These are phyloP conservation scores for Coluber constrictor DNA, from an alignment of 2,797 vertebrate species.

Conservation along the genomic window DNA sequence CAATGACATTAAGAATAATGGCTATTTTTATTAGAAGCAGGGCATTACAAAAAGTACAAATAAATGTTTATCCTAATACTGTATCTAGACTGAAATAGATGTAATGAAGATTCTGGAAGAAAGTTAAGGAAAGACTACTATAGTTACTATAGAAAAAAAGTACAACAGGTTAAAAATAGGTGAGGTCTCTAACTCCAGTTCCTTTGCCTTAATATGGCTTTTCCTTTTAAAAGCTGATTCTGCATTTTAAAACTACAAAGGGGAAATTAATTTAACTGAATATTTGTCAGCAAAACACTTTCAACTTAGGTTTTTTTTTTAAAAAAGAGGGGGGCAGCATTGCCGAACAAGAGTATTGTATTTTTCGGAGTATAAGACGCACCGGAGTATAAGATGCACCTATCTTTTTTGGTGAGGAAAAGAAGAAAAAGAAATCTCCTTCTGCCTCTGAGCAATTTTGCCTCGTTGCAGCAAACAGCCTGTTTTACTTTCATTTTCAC, in stretches of 20 bases:
- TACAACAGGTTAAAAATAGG: background rate
- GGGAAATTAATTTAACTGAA: background rate
- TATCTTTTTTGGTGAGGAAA: too few species aligned
- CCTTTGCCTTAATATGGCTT: background rate
- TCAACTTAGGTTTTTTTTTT: background rate
- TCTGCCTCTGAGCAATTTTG: too few species aligned
- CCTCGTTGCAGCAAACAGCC: too few species aligned
- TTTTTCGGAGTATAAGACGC: too few species aligned
- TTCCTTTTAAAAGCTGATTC: background rate
- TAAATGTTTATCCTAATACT: background rate
- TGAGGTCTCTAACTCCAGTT: background rate
- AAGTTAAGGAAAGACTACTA: background rate
- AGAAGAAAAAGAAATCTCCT: too few species aligned
- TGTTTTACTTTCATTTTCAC: too few species aligned
- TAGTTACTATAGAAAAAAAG: background rate
- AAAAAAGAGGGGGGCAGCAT: background rate
- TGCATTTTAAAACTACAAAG: background rate
- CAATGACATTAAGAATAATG: background rate
- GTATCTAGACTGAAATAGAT: background rate
- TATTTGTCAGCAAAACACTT: background rate
- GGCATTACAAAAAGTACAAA: background rate
- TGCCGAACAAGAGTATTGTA: too few species aligned
- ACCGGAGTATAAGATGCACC: too few species aligned
- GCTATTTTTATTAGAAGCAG: conserved; percentile 26
- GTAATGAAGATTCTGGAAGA: background rate